Percentiles rank a stretch among this genome's conserved stretches.
Evolutionary conservation across 1,140 invertebrate genomes (phyloP).

Genomic region (Bradysia coprophila): DNA sequence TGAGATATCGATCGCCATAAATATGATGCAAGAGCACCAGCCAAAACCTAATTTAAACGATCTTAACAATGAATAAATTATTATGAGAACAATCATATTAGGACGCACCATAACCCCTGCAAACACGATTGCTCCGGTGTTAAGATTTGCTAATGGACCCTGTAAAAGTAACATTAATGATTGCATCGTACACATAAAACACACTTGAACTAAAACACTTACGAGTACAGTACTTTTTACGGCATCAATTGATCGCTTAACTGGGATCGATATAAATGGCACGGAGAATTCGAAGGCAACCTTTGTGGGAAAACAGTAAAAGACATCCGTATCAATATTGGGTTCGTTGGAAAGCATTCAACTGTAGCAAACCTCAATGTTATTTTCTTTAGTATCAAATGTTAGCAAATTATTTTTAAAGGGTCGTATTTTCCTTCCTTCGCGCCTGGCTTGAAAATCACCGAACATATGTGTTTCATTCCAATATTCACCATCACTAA

Average conservation of each 20-base stretch:
- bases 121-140: neutral
- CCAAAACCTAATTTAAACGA: too few relatives aligned
- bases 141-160: neutral
- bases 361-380: too few relatives aligned
- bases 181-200: neutral
- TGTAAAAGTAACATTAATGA: neutral
- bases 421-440: too few relatives aligned
- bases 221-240: conserved; percentile 3
- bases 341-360: too few relatives aligned
- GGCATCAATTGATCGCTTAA: conserved; percentile 12
- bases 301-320: conserved; percentile 13
- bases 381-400: too few relatives aligned
- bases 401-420: too few relatives aligned
- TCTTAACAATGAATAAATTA: too few relatives aligned
- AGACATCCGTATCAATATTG: too few relatives aligned
- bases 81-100: too few relatives aligned
- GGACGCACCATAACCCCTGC: neutral
- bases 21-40: neutral
- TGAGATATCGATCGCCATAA: neutral
- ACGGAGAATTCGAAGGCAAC: conserved; percentile 17
- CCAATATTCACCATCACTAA: too few relatives aligned
- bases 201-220: neutral
- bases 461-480: too few relatives aligned
- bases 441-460: too few relatives aligned
- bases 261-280: conserved; percentile 19